Conservation (phyloP, 2,797 vertebrate species). For the Leptatherina wallacei region DNA sequence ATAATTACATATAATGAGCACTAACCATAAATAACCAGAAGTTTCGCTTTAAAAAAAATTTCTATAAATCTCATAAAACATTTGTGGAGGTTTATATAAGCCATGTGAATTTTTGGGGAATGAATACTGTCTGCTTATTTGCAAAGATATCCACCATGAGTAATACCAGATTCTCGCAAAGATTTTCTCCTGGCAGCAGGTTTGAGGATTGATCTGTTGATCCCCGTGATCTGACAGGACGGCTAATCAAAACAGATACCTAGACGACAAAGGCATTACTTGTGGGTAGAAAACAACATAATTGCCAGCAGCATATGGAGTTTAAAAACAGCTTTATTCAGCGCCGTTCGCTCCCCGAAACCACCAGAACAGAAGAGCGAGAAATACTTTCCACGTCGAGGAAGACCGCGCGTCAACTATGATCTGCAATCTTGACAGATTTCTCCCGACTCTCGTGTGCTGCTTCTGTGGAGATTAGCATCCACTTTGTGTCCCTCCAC, state of each 20-base stretch:
- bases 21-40: slow-evolving; percentile 38
- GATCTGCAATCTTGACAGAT: slow-evolving; percentile 43
- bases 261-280: slow-evolving; percentile 63
- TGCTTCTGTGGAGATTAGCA: slow-evolving; percentile 38
- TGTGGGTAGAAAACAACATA: slow-evolving; percentile 63
- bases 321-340: slow-evolving; percentile 53
- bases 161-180: slow-evolving; percentile 48
- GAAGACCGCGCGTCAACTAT: slow-evolving; percentile 48
- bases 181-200: slow-evolving; percentile 62
- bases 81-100: slow-evolving; percentile 41
- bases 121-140: slow-evolving; percentile 63
- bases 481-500: slow-evolving; percentile 35
- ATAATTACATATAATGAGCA: slow-evolving; percentile 54
- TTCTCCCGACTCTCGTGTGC: slow-evolving; percentile 19
- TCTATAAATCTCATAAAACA: slow-evolving; percentile 38
- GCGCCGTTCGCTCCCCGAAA: slow-evolving; percentile 32
- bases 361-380: slow-evolving; percentile 35
- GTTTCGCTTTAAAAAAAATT: slow-evolving; percentile 35
- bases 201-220: slow-evolving; percentile 64
- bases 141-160: slow-evolving; percentile 51
- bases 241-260: slow-evolving; percentile 75
- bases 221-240: slow-evolving; percentile 62
- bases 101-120: slow-evolving; percentile 57
- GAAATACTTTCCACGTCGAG: slow-evolving; percentile 59
- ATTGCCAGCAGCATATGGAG: slow-evolving; percentile 64